phyloP scores from a whole-genome alignment of 1,140 invertebrate genomes.

The Arion vulgaris region DNA sequence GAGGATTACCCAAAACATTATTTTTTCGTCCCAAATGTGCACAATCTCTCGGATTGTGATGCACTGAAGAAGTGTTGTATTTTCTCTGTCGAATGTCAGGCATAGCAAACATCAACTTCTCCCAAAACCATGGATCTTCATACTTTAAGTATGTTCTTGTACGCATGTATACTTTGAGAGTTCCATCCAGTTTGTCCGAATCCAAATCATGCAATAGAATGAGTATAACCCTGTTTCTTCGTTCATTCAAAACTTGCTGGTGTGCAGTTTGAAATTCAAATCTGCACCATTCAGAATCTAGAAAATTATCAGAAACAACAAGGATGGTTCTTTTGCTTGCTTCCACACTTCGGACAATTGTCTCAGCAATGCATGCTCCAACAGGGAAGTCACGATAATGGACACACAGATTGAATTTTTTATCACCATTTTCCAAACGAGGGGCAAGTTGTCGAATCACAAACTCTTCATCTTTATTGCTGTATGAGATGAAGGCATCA shows the following conservation, averaged over 20 bases:
- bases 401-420: conserved; percentile 57
- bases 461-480: conserved; percentile 56
- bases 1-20: conserved; percentile 22
- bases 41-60: background rate
- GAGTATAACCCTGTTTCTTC: conserved; percentile 49
- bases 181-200: conserved; percentile 46
- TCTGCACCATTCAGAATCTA: conserved; percentile 57
- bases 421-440: conserved; percentile 52
- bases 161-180: conserved; percentile 67
- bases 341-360: conserved; percentile 51
- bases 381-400: conserved; percentile 58
- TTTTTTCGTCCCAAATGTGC: conserved; percentile 1
- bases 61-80: background rate
- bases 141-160: conserved; percentile 79
- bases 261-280: conserved; percentile 61
- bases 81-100: conserved; percentile 73
- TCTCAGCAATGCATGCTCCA: conserved; percentile 55
- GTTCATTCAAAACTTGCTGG: conserved; percentile 52
- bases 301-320: conserved; percentile 53
- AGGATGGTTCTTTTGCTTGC: conserved; percentile 57
- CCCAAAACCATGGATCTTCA: conserved; percentile 88
- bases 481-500: conserved; percentile 62
- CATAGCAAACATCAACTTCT: conserved; percentile 90
- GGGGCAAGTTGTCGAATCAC: conserved; percentile 56
- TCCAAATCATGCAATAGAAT: conserved; percentile 56